A percentile compares a stretch with the other conserved stretches of the same genome.
phyloP scores from a whole-genome alignment of 2,797 vertebrate genomes.

The Mormyrops attenuatus region DNA sequence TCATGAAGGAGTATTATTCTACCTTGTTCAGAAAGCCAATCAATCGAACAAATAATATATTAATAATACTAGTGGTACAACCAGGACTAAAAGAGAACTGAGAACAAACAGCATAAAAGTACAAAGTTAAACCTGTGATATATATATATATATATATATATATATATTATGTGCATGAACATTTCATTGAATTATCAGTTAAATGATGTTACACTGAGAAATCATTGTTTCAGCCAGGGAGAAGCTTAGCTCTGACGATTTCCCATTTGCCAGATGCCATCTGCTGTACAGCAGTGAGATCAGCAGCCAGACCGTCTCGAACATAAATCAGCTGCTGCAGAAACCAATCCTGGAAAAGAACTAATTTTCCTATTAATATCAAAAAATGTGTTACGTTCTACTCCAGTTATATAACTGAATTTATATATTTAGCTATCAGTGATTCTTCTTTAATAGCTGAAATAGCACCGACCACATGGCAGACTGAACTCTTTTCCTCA shows the following conservation, averaged over 20 bases:
- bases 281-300: conserved; percentile 60
- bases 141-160: background rate
- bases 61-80: background rate
- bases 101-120: background rate
- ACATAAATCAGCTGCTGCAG: background rate
- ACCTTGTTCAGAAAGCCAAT: background rate
- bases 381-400: background rate
- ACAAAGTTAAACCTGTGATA: background rate
- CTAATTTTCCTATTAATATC: background rate
- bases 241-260: background rate
- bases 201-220: background rate
- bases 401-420: background rate
- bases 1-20: background rate
- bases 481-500: background rate
- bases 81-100: background rate
- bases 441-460: background rate
- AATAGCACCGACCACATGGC: background rate
- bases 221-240: background rate
- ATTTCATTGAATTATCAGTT: background rate
- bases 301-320: conserved; percentile 37
- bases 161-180: background rate
- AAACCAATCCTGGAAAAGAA: background rate
- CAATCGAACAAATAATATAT: background rate
- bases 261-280: conserved; percentile 65
- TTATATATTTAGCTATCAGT: background rate